Percentiles rank a stretch among this genome's conserved stretches.
These are phyloP conservation scores for Conchocele bisecta DNA, from an alignment of 2,888 invertebrate species.

Conservation along the genomic window DNA sequence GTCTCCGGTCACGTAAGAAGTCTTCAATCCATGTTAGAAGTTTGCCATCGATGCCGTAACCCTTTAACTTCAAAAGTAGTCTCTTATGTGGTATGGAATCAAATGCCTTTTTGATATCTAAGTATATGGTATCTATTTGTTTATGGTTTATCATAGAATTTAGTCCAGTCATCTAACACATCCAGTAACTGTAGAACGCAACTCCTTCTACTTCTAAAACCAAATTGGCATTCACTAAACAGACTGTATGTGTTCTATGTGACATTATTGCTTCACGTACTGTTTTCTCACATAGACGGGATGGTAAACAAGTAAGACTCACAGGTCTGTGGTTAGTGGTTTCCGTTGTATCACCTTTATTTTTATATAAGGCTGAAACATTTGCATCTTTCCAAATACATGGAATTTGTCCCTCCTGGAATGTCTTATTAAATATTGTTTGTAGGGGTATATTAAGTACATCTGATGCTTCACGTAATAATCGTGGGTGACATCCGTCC, in stretches of 20 bases:
- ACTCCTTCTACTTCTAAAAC: neutral
- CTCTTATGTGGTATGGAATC: neutral
- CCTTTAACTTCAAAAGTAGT: neutral
- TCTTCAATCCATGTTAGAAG: slow-evolving; percentile 7
- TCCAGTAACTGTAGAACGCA: neutral
- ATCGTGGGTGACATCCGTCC: slow-evolving; percentile 4
- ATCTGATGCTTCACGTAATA: neutral
- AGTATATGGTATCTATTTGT: neutral
- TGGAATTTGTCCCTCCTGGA: too few relatives aligned
- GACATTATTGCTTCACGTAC: neutral
- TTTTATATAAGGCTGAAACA: neutral
- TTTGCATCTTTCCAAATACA: slow-evolving; percentile 6
- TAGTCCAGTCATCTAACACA: neutral
- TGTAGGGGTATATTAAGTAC: neutral
- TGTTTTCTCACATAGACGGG: neutral
- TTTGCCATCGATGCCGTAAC: neutral
- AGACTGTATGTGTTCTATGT: neutral
- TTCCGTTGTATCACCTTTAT: neutral
- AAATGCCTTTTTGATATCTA: neutral
- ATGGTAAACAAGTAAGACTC: neutral
- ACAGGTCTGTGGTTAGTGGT: neutral
- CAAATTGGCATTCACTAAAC: neutral
- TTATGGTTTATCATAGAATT: neutral
- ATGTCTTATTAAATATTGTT: slow-evolving; percentile 1
- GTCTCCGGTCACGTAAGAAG: slow-evolving; percentile 5